These are phyloP conservation scores for Trachelus troglodyta DNA, from an alignment of 2,888 invertebrate genomes.

Conservation along the genomic window DNA sequence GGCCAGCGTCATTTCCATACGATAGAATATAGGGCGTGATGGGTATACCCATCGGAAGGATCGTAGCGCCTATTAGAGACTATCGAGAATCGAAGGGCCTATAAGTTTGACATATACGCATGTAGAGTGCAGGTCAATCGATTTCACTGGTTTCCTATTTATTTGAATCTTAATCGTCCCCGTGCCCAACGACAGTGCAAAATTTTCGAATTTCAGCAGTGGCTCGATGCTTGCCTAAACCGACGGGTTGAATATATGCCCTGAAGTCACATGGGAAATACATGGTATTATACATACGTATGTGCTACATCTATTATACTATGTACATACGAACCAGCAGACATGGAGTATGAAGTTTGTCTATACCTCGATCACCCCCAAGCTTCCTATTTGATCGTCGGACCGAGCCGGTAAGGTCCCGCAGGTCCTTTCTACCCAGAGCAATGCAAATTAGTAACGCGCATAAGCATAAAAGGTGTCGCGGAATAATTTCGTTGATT, in stretches of 20 bases:
- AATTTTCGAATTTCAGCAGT: neutral
- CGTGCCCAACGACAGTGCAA: neutral
- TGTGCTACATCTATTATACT: neutral
- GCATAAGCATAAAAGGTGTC: neutral
- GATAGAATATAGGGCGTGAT: neutral
- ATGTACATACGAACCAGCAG: slow-evolving; percentile 18
- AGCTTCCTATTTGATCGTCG: slow-evolving; percentile 19
- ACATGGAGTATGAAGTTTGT: slow-evolving; percentile 34
- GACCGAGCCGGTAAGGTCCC: slow-evolving; percentile 16
- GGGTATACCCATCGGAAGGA: neutral
- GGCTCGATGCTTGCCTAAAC: neutral
- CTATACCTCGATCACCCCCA: slow-evolving; percentile 38
- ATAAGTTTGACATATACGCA: neutral
- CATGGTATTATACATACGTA: slow-evolving; percentile 13
- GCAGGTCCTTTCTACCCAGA: slow-evolving; percentile 26
- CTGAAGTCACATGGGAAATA: slow-evolving; percentile 39
- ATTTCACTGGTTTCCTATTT: neutral
- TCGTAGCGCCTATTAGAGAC: neutral
- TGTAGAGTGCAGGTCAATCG: too few species aligned
- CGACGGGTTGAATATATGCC: neutral
- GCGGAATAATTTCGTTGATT: slow-evolving; percentile 2
- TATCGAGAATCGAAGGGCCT: neutral
- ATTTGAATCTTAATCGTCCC: neutral
- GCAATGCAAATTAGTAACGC: slow-evolving; percentile 42
- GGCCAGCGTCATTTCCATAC: neutral